Base-by-base conservation (phyloP, 2,797 vertebrate species). In the Diceros bicornis region DNA sequence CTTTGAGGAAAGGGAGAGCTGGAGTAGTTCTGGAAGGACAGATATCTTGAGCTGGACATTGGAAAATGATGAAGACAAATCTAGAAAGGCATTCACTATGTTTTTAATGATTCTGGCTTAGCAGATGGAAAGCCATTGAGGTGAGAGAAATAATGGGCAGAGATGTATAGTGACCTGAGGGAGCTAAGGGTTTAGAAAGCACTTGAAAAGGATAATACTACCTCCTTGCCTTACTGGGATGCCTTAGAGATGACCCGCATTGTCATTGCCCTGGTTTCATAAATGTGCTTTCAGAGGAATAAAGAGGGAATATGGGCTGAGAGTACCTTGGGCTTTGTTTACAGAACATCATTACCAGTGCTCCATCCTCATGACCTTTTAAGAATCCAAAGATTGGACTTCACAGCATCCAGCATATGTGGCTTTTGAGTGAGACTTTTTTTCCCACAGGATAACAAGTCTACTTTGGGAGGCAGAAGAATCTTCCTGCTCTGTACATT, bases 371-470 rank as follows among this genome's bases (percentile, higher is more conserved):
- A 1, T 52, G 68, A 81, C 52, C 72, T 83, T 97, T 66, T 41
- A 89, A 71, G 66, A 90, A 89, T 85, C 17, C 47, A 68, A 95
- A 88, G 57, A 21, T 41, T 64, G 82, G 55, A 68, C 78, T 88
- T 79, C 57, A 83, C 10, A 47, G 55, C 52, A 71, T 61, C 75
- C 32, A 77, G 71, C 50, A 20, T 14, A 17, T 4, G 44, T 52
- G 68, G 25, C 82, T 91, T 90, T 88, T 61, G 62, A 74, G 11
- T 16, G 47, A 79, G 50, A 10, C 27, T 59, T n/a, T 21, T 14
- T 55, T 94, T 75, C 47, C 62, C 18, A 14, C 0, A 1, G 2
- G 11, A 4, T 52, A 61, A 37, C 3, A 27, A 8, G 50, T 72
- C 29, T 14, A 12, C 57, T 89, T 50, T 10, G 7, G 68, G 61